These are phyloP conservation scores for Struthidea cinerea DNA, from an alignment of 2,113 vertebrate genomes.

Conservation along the genomic window DNA sequence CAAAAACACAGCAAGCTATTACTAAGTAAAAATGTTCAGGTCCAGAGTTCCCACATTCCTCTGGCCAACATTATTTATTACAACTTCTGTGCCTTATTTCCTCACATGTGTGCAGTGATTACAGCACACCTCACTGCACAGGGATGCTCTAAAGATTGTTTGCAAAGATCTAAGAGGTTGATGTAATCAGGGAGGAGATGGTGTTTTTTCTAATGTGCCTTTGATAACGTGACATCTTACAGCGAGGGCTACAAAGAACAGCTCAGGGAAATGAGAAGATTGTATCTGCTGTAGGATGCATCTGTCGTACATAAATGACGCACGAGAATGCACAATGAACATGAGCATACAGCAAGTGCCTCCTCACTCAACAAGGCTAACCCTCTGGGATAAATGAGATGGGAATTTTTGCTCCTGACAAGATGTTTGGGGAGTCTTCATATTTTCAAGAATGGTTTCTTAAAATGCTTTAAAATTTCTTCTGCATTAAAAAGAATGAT, in stretches of 20 bases:
- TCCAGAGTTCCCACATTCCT: not conserved
- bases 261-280: constrained; percentile 18
- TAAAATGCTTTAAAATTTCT: not conserved
- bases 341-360: not conserved
- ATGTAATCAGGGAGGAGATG: not conserved
- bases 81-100: not conserved
- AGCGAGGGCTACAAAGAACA: not conserved
- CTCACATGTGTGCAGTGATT: not conserved
- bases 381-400: not conserved
- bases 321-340: not conserved
- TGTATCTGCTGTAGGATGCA: not conserved
- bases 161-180: not conserved
- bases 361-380: not conserved
- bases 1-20: not conserved
- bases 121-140: not conserved
- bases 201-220: not conserved
- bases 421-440: not conserved
- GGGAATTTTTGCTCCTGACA: not conserved
- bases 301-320: not conserved
- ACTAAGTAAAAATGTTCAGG: not conserved
- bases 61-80: not conserved
- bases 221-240: constrained; percentile 18
- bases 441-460: not conserved
- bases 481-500: not conserved
- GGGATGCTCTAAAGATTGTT: not conserved